A percentile compares a stretch with the other conserved stretches of the same genome.
Conservation (phyloP, 2,797 vertebrate species). For the Arremon brunneinucha region DNA sequence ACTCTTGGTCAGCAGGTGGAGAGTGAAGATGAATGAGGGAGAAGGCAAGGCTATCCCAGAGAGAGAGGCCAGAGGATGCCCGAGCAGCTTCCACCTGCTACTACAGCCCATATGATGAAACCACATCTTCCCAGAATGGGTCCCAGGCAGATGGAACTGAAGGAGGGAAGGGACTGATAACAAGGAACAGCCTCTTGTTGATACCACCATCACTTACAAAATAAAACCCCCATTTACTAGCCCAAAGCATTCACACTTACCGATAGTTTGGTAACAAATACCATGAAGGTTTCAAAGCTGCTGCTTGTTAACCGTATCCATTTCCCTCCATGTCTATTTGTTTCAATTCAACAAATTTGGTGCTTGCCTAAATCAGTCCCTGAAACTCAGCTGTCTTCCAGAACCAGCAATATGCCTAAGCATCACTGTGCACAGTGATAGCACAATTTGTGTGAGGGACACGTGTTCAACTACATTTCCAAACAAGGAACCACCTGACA, state of each 20-base stretch:
- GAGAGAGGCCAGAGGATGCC: background rate
- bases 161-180: background rate
- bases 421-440: background rate
- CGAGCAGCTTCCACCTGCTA: background rate
- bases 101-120: fast-evolving
- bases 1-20: background rate
- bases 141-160: background rate
- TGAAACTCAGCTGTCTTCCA: background rate
- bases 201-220: background rate
- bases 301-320: background rate
- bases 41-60: background rate
- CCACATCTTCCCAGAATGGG: background rate
- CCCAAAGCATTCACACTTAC: background rate
- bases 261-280: background rate
- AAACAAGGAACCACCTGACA: background rate
- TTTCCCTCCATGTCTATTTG: background rate
- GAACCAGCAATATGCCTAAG: background rate
- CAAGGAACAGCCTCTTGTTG: background rate
- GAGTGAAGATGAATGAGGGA: background rate
- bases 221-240: background rate
- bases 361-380: background rate
- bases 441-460: background rate
- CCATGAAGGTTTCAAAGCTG: background rate
- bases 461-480: background rate
- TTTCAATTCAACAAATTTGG: background rate